Conservation (phyloP, 2,888 invertebrate species). For the Congeria kusceri region DNA sequence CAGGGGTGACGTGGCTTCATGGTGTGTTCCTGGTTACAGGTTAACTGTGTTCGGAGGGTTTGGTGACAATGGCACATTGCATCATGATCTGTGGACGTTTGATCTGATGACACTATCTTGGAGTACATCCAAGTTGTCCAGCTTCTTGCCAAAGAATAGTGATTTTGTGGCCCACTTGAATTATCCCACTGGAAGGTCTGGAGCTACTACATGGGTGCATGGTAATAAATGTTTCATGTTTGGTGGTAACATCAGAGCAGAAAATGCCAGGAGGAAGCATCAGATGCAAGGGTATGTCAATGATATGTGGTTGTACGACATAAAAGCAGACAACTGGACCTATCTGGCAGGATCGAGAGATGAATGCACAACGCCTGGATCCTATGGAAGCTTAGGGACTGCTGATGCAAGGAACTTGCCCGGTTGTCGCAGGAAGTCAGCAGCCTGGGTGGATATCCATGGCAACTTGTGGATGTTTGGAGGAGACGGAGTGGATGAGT, state of each 20-base stretch:
- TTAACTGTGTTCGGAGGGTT: constrained; percentile 76
- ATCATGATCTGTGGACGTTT: constrained; percentile 77
- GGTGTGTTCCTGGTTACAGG: constrained; percentile 69
- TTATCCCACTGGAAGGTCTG: constrained; percentile 70
- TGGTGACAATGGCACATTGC: constrained; percentile 57
- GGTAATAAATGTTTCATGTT: constrained; percentile 70
- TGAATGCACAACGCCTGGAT: constrained; percentile 51
- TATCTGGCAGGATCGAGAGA: constrained; percentile 54
- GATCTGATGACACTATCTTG: constrained; percentile 67
- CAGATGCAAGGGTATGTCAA: constrained; percentile 68
- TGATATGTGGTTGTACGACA: constrained; percentile 75
- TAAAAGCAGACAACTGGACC: constrained; percentile 64
- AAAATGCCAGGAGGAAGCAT: constrained; percentile 61
- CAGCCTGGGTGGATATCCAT: constrained; percentile 67
- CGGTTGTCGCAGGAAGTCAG: constrained; percentile 70
- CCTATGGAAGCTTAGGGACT: constrained; percentile 50
- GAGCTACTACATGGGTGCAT: constrained; percentile 70
- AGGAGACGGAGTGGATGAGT: constrained; percentile 72
- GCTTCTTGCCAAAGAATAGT: constrained; percentile 47
- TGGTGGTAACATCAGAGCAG: constrained; percentile 73
- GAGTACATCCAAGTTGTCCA: constrained; percentile 62
- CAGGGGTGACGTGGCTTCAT: constrained; percentile 72
- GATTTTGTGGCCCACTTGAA: constrained; percentile 42
- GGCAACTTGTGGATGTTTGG: constrained; percentile 79
- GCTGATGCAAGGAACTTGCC: constrained; percentile 54